Conservation (phyloP, 2,888 invertebrate species). For the Apotomis turbidana region DNA sequence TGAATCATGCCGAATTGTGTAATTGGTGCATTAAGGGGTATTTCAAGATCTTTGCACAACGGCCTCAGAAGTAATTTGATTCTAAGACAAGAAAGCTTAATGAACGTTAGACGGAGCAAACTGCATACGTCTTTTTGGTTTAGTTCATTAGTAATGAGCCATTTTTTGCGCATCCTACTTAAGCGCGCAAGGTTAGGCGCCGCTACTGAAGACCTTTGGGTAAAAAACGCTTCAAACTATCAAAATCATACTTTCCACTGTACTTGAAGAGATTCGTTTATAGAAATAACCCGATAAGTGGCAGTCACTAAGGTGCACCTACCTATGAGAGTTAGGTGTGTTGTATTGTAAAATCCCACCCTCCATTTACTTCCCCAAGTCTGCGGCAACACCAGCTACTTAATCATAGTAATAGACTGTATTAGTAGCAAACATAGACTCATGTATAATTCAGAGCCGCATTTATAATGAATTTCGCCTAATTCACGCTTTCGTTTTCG, state of each 20-base stretch:
- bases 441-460: slow-evolving; percentile 52
- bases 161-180: slow-evolving; percentile 39
- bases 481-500: slow-evolving; percentile 60
- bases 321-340: no score
- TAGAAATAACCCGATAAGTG: no score
- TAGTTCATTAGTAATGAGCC: slow-evolving; percentile 19
- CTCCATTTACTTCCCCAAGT: not conserved
- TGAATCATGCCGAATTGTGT: slow-evolving; percentile 27
- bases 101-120: not conserved
- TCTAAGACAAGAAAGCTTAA: not conserved
- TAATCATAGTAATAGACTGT: slow-evolving; percentile 14
- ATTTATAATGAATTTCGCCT: slow-evolving; percentile 51
- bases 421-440: slow-evolving; percentile 29
- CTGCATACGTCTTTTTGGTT: not conserved
- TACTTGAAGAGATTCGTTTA: no score
- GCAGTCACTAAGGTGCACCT: no score
- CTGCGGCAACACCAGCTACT: not conserved
- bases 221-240: not conserved
- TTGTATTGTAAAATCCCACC: not conserved
- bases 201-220: not conserved
- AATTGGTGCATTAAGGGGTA: slow-evolving; percentile 16
- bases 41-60: slow-evolving; percentile 31
- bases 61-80: not conserved
- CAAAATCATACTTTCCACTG: not conserved
- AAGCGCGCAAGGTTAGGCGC: slow-evolving; percentile 30